Base-by-base conservation (phyloP, 2,888 invertebrate species). In the Aphrophora alni region DNA sequence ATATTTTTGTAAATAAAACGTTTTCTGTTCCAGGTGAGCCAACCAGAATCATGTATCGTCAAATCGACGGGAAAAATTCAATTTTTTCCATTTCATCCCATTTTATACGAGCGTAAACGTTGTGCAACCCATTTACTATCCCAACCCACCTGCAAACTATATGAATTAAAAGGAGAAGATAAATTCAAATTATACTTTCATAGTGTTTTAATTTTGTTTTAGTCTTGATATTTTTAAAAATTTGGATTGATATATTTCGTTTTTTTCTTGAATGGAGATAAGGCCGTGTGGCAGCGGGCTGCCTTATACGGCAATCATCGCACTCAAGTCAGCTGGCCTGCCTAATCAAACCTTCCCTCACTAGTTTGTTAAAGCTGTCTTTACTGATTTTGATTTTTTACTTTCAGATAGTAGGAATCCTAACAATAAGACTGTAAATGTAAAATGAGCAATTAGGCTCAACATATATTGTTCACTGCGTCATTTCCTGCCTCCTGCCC, bases 71-170 rank as follows among this genome's bases (percentile, higher is more conserved):
- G 77, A 70, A 70, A 70, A 77, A 77, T 38, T 33, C 69, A 38
- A n/a, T 70, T 77, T 25, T 77, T 77, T 77, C 77, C 70, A 70
- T 77, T 77, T 59, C 38, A 77, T 17, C 77, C 77, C 70, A 70
- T 77, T 77, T 77, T 77, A 70, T 77, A 77, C 76, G 51, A 76
- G 69, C 77, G 70, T 77, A 33, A 77, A 27, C 44, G 44, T 44
- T 44, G 44, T 14, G 44, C 44, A 33, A 33, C 44, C 77, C 70
- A 38, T 77, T 70, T 77, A 38, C 77, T 28, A 69, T 59, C 70
- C 69, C 28, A 38, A 33, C 77, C 77, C 77, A 77, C 33, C 76
- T 76, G 76, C 68, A 27, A 69, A 25, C 24, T 28, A 27, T 26
- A 28, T 12, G 70, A 14, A 27, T 8, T 21, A 71, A 28, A 27